Base-by-base conservation (phyloP, 2,113 vertebrate genomes). In the Oncorhynchus gorbuscha region DNA sequence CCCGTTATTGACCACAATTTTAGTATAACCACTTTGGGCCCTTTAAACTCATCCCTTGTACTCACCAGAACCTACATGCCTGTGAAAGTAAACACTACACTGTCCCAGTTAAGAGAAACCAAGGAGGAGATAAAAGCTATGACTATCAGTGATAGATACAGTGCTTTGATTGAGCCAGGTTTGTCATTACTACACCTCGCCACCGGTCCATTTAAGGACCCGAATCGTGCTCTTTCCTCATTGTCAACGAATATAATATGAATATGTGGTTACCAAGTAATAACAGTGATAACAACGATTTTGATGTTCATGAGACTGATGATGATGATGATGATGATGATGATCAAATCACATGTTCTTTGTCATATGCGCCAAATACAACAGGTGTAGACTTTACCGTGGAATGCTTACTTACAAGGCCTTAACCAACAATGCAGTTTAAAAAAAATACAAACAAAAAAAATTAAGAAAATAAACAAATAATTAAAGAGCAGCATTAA, bases 1-100 rank as follows among this genome's bases (percentile, higher is more conserved):
- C 55, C 55, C 4, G 3, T 16, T 58, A 58, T 20, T 59, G 71
- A 59, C 26, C 71, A 61, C 51, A 72, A 20, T 24, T 72, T 79
- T 5, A 58, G 5, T 3, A 14, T 18, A 22, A 58, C 6, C n/a
- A 71, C 20, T 68, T 61, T 58, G 14, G 13, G 55, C 49, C 22
- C 32, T 11, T 69, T 72, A 45, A 28, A 74, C 22, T 70, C 13
- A 76, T 55, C 9, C 39, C 39, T 9, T 45, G 39, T 45, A 45
- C 11, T 45, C 8, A 45, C 39, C 39, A 45, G 39, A 45, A 11
- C 39, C 39, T 11, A 45, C 2, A 7, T 26, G 8, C 35, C 48
- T 72, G 18, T 20, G 39, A 45, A 2, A 2, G 9, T 58, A 20
- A 49, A 65, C 11, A 55, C 9, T 2, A 6, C 55, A 58, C 55